Base-by-base conservation (phyloP, 1,140 invertebrate genomes). In the Gryon sp. region DNA sequence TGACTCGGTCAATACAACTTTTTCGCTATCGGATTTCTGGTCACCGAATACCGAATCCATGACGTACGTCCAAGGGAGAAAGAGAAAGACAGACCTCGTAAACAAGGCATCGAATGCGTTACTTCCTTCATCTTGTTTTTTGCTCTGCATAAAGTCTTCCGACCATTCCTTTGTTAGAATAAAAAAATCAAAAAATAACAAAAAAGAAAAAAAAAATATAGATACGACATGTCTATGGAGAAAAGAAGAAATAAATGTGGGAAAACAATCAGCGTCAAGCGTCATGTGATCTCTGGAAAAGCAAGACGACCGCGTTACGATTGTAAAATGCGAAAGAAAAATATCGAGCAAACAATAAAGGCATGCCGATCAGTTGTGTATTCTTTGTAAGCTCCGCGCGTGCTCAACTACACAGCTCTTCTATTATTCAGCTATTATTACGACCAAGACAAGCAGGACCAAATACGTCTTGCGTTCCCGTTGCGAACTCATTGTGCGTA, bases 341-440 rank as follows among this genome's bases (percentile, higher is more conserved):
- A 72, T 72, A 52, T 68, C 22, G 48, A 62, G 75, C 52, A 77
- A 72, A 77, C 75, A 77, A 72, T 77, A 77, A 72, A 68, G 60
- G 46, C 55, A 60, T 41, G 50, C 60, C 74, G 52, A 77, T 77
- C 66, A 59, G 52, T 72, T 66, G 52, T 68, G 66, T 62, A 65
- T 66, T 77, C 74, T 77, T 77, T 72, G 74, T 77, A 77, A 77
- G 74, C 74, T 72, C 40, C 43, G 46, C 60, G 66, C 46, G 46
- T 66, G 60, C 60, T 65, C 68, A 18, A 48, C 55, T 57, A 53
- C 50, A 72, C 50, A 63, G 55, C 52, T 62, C 60, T 77, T 72
- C 75, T 77, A 72, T 72, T 77, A 77, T 77, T 77, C 68, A 70
- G 68, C 75, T 77, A 77, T 72, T 77, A 76, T 75, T 75, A 57